Base-by-base conservation (phyloP, 1,140 invertebrate species). In the Drosophila orosa region DNA sequence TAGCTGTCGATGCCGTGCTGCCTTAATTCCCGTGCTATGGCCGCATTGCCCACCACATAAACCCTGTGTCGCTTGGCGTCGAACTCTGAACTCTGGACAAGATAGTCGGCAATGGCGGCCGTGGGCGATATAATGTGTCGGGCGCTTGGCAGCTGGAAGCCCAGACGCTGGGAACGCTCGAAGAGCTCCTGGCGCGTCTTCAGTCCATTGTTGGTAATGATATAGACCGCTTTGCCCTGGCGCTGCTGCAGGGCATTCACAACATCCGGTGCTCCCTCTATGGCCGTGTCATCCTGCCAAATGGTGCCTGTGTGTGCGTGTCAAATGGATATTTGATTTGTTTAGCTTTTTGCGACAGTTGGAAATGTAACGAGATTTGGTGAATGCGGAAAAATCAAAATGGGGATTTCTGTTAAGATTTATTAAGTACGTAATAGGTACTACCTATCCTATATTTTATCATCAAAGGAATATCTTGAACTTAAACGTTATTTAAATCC, bases 151-250 rank as follows among this genome's bases (percentile, higher is more conserved):
- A 95, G 94, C 68, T 94, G 92, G 92, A 97, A 98, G 29, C 96
- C 95, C 47, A 98, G 89, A 39, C 93, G 92, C 66, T 94, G 93
- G 54, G 95, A 96, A 92, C 98, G 98, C n/a, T 93, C 89, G 22
- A 95, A 93, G 92, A 97, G 96, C 76, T 98, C 95, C 50, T 95
- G 93, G 65, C 96, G 93, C 1, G 96, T 96, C 92, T 97, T 98
- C 13, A 96, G 96, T n/a, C 97, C 97, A 92, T 99, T 99, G 91
- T 99, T 99, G 3, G 98, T 99, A 0, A 99, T 95, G 91, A 96
- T 98, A 91, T 97, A 97, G 47, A 98, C 94, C 91, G 94, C 94
- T 92, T 98, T 99, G 3, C 96, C 97, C n/a, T 94, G 57, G 3
- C 66, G 73, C 52, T 94, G 92, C 58, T 94, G 93, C 24, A 98